Evolutionary conservation across 2,888 invertebrate species (phyloP).

Genomic region (Eurytoma californica): DNA sequence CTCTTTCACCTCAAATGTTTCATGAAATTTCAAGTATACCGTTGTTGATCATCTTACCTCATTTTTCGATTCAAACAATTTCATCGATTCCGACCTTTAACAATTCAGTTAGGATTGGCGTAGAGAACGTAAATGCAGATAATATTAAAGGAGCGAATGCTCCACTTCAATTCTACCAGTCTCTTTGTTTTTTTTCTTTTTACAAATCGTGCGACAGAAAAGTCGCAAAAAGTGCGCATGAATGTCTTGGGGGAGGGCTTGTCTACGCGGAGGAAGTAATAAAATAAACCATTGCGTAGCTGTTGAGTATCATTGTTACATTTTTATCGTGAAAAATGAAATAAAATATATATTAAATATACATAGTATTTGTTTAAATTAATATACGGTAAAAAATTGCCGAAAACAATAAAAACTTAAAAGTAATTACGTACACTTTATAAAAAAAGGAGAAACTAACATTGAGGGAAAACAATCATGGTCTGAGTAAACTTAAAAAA

Average conservation of each 20-base stretch:
- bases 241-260: background rate
- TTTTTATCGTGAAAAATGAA: constrained; percentile 35
- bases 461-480: constrained; percentile 28
- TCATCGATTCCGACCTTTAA: constrained; percentile 23
- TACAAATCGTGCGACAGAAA: constrained; percentile 31
- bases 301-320: constrained; percentile 43
- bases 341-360: constrained; percentile 43
- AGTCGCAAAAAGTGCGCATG: constrained; percentile 17
- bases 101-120: constrained; percentile 31
- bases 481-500: constrained; percentile 38
- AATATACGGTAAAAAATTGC: constrained; percentile 46
- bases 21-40: background rate
- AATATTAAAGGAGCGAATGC: constrained; percentile 13
- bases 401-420: constrained; percentile 48
- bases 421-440: constrained; percentile 32
- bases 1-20: too few species aligned
- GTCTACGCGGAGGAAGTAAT: constrained; percentile 38
- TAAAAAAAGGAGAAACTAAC: constrained; percentile 39
- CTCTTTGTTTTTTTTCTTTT: constrained; percentile 35
- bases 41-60: background rate
- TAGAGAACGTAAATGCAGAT: constrained; percentile 33
- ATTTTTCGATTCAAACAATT: constrained; percentile 1
- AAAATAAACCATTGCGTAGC: constrained; percentile 26
- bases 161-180: constrained; percentile 39
- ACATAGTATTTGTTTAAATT: constrained; percentile 38